Base-by-base conservation (phyloP, 1,140 invertebrate species). In the Zaprionus kolodkinae region DNA sequence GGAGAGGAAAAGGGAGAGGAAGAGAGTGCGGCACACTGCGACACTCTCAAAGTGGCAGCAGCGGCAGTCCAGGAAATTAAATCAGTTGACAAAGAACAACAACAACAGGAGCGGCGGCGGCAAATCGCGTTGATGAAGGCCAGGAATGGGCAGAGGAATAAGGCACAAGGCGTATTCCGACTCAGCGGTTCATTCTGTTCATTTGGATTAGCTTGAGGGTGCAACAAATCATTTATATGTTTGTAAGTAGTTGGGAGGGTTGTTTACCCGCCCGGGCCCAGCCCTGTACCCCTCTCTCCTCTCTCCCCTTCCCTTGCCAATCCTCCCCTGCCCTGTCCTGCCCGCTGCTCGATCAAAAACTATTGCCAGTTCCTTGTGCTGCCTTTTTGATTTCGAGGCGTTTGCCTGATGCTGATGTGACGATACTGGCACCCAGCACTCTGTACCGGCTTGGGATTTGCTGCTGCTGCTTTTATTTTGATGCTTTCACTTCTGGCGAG, bases 381-480 rank as follows among this genome's bases (percentile, higher is more conserved):
- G 89, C 89, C 89, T 91, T 91, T 91, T 91, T 91, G 89, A 91
- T 91, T 91, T 86, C 75, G 80, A 91, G 89, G 89, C 89, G 89
- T 91, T 91, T 81, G 89, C 81, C 79, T 88, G 85, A 73, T 84
- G 79, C 64, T 55, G 77, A 87, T 91, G 88, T 77, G 83, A 84
- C 84, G 89, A 91, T 91, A 91, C 89, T 78, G 76, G 84, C 89
- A 91, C 89, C 89, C 89, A 91, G 69, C 3, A 45, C 35, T 21
- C 36, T 45, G 35, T n/a, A 9, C 9, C 27, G 60, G 21, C 55
- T 45, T 66, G 55, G 72, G 68, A 79, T 85, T 78, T 77, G 33
- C 10, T 21, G 33, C 69, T 30, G 62, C 57, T 73, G 48, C 50
- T 85, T 81, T 56, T 76, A 74, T 84, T 85, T 84, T 72, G 68